Conservation (phyloP, 2,888 invertebrate species). For the Drosophila phalerata region DNA sequence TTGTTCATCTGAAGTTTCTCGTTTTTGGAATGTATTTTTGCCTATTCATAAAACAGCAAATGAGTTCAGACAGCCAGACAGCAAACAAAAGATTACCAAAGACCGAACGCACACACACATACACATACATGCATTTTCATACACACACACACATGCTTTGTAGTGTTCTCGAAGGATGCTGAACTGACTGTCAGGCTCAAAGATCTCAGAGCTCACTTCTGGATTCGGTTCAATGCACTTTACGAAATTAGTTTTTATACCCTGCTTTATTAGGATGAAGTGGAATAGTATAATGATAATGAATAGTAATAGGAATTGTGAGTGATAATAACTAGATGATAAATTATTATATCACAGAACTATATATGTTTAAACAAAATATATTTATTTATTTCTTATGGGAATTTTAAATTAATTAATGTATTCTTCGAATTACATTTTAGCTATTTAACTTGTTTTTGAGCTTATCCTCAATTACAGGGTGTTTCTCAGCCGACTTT, state of each 20-base stretch:
- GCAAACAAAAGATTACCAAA: slow-evolving; percentile 63
- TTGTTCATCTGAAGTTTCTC: slow-evolving; percentile 19
- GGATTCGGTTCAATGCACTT: slow-evolving; percentile 71
- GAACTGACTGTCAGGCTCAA: slow-evolving; percentile 29
- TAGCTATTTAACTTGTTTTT: too few relatives aligned
- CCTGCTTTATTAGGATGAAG: slow-evolving; percentile 10
- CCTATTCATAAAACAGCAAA: slow-evolving; percentile 80
- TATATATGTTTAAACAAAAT: too few relatives aligned
- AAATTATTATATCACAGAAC: too few relatives aligned
- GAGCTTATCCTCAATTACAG: too few relatives aligned
- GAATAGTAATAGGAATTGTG: too few relatives aligned
- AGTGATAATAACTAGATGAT: too few relatives aligned
- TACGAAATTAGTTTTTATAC: slow-evolving; percentile 71
- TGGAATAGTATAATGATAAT: background rate
- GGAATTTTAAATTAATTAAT: too few relatives aligned
- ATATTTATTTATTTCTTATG: too few relatives aligned
- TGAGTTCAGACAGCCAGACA: slow-evolving; percentile 68
- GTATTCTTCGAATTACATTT: too few relatives aligned
- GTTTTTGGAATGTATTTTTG: slow-evolving; percentile 65
- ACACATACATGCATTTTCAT: slow-evolving; percentile 2
- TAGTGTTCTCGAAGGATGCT: slow-evolving; percentile 51
- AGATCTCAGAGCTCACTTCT: slow-evolving; percentile 33
- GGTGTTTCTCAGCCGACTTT: too few relatives aligned
- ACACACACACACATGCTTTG: slow-evolving; percentile 12
- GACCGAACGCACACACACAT: slow-evolving; percentile 28